Base-by-base conservation (phyloP, 1,140 invertebrate species). In the Drosophila takahashii region DNA sequence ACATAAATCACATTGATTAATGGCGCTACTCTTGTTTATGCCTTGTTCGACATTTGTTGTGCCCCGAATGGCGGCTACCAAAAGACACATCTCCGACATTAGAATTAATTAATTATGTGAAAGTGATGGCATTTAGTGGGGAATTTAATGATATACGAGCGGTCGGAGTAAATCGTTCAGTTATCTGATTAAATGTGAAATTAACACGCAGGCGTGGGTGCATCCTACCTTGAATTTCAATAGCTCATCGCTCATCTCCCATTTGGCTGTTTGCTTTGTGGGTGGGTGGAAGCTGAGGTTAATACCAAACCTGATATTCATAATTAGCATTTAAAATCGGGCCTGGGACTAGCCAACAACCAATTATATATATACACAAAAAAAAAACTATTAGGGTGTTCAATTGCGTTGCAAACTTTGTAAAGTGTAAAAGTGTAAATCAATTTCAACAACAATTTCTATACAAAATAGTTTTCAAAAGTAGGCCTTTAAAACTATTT, bases 1-100 rank as follows among this genome's bases (percentile, higher is more conserved):
- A 3, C 22, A 77, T 86, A 81, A 85, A 85, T 85, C 81, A 86
- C 48, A 56, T 65, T 85, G 81, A 85, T 86, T 85, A 77, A 80
- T 85, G 59, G 42, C 42, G 41, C 18, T 37, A n/a, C 56, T 81
- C 62, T 73, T 69, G 72, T 77, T 65, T 85, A 45, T 65, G 73
- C 59, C 60, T 65, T 77, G 77, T 70, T 77, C 54, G 54, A 61
- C 77, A 76, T 59, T 79, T 77, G 58, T 72, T 67, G 44, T 58
- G 13, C 10, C 41, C 36, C 36, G 41, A 39, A 36, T 65, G 42
- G 41, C 45, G 45, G 66, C 81, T 80, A 72, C 77, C 72, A 77
- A 44, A 47, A 80, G 62, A 62, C 53, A 56, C 50, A 57, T 41
- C 62, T 66, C 18, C 18, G 45, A 57, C 62, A 69, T 69, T 53